A percentile compares a stretch with the other conserved stretches of the same genome.
phyloP scores from a whole-genome alignment of 2,113 vertebrate genomes.

The Chloroceryle aenea region DNA sequence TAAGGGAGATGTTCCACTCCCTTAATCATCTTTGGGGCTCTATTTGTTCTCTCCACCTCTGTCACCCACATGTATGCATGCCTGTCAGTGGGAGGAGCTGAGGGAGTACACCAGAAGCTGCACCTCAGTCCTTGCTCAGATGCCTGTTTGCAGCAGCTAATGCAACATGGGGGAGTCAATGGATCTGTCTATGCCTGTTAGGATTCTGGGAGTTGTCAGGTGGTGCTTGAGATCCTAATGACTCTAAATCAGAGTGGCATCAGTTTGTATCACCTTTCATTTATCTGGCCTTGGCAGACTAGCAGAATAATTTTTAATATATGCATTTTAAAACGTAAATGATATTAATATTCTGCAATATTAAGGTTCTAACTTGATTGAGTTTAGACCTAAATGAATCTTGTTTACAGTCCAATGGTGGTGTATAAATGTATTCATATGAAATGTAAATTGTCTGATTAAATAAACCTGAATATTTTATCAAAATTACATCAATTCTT shows the following conservation, averaged over 20 bases:
- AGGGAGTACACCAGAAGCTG: neutral
- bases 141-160: neutral
- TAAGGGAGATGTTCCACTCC: no score
- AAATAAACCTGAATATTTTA: neutral
- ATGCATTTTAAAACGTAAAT: neutral
- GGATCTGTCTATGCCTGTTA: neutral
- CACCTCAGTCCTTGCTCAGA: neutral
- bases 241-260: neutral
- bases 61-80: fast-evolving
- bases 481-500: neutral
- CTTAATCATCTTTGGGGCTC: no score
- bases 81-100: neutral
- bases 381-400: neutral
- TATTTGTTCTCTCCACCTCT: neutral
- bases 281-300: neutral
- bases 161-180: neutral
- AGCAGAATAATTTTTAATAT: neutral
- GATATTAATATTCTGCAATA: neutral
- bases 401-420: neutral
- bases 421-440: slow-evolving; percentile 13
- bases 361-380: slow-evolving; percentile 15
- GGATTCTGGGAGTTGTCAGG: neutral
- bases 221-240: neutral
- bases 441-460: slow-evolving; percentile 22
- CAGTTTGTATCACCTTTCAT: neutral